These are phyloP conservation scores for Blennius ocellaris DNA, from an alignment of 2,113 vertebrate species.

Conservation along the genomic window DNA sequence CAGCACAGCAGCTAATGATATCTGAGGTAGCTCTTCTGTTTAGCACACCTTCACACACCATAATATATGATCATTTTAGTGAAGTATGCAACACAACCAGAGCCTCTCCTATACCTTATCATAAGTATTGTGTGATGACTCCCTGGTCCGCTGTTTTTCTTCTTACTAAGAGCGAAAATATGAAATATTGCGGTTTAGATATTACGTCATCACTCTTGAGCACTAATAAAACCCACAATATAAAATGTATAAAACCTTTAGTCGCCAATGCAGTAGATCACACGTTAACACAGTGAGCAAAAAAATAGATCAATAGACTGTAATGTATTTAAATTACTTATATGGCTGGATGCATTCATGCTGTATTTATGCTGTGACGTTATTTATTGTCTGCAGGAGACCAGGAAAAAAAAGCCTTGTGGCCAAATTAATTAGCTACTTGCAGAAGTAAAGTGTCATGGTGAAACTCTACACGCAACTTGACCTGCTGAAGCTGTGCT, in stretches of 20 bases:
- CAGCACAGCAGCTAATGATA: slow-evolving; percentile 77
- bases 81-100: slow-evolving; percentile 36
- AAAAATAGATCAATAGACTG: not conserved
- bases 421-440: slow-evolving; percentile 2
- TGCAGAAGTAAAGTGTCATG: not conserved
- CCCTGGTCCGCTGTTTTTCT: slow-evolving; percentile 29
- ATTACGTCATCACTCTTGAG: not conserved
- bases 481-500: not conserved
- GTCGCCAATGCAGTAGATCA: not conserved
- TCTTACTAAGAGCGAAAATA: slow-evolving; percentile 19
- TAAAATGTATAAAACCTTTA: slow-evolving; percentile 9
- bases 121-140: slow-evolving; percentile 46
- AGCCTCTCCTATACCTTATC: slow-evolving; percentile 35
- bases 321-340: not conserved
- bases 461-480: not conserved
- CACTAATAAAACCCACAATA: slow-evolving; percentile 9
- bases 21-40: slow-evolving; percentile 75
- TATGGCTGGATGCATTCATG: too few species aligned
- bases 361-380: too few species aligned
- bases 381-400: not conserved
- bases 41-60: slow-evolving; percentile 44
- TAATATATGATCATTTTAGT: slow-evolving; percentile 39
- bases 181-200: slow-evolving; percentile 24
- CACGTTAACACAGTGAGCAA: too few species aligned
- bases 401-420: not conserved